Evolutionary conservation across 2,113 vertebrate genomes (phyloP).

Genomic region (Ranitomeya imitator): DNA sequence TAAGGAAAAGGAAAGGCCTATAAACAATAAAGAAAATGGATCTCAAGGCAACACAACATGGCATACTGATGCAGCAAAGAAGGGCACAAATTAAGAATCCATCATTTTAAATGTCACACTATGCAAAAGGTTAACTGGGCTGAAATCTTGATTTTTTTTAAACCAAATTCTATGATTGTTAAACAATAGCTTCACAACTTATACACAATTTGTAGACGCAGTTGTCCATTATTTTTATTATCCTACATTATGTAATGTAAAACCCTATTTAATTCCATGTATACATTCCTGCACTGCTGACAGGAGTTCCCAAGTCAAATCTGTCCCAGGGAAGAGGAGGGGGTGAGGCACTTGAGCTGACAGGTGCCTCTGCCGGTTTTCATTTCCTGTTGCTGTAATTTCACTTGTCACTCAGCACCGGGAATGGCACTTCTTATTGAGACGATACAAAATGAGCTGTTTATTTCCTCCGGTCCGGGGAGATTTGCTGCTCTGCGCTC

Average conservation of each 20-base stretch:
- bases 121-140: conserved; percentile 19
- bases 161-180: not conserved
- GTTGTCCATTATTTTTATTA: not conserved
- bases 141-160: not conserved
- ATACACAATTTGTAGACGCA: too few relatives aligned
- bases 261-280: conserved; percentile 2
- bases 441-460: conserved; percentile 52
- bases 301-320: conserved; percentile 17
- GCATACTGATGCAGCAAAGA: conserved; percentile 30
- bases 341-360: conserved; percentile 47
- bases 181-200: not conserved
- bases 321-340: conserved; percentile 12
- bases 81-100: conserved; percentile 28
- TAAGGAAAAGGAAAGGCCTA: not conserved
- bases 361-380: conserved; percentile 51
- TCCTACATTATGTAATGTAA: not conserved
- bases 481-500: conserved; percentile 52
- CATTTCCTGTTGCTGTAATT: conserved; percentile 59
- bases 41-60: not conserved
- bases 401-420: conserved; percentile 58
- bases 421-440: conserved; percentile 58
- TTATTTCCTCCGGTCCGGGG: conserved; percentile 55
- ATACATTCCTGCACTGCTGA: conserved; percentile 12
- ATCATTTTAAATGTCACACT: conserved; percentile 36
- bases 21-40: not conserved